phyloP scores from a whole-genome alignment of 1,140 invertebrate genomes.

The Platyscapa corneri region DNA sequence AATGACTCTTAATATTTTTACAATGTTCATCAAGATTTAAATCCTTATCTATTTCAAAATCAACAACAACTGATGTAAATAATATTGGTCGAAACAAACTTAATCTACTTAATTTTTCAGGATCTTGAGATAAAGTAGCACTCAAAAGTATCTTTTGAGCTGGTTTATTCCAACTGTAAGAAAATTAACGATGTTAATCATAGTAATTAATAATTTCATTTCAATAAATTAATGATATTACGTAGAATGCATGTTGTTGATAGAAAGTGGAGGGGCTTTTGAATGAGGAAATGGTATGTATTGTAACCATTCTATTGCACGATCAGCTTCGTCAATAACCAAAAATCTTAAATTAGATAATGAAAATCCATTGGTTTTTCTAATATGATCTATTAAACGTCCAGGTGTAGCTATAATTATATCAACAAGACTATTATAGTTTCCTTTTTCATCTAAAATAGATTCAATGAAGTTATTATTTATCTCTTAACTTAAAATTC shows the following conservation, averaged over 20 bases:
- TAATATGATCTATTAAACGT: constrained; percentile 92
- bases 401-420: constrained; percentile 96
- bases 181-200: background rate
- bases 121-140: constrained; percentile 96
- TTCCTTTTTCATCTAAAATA: constrained; percentile 70
- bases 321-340: constrained; percentile 97
- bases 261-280: constrained; percentile 63
- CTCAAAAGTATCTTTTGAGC: constrained; percentile 97
- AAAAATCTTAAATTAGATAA: constrained; percentile 87
- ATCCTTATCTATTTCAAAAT: constrained; percentile 67
- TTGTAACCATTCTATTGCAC: constrained; percentile 92
- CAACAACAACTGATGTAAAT: constrained; percentile 83
- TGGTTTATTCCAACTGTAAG: constrained; percentile 72
- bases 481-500: background rate
- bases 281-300: constrained; percentile 75
- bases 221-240: constrained; percentile 42
- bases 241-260: constrained; percentile 57
- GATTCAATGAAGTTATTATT: constrained; percentile 1
- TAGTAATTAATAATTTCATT: constrained; percentile 1
- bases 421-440: constrained; percentile 81
- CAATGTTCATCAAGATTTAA: constrained; percentile 61
- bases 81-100: constrained; percentile 93
- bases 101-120: constrained; percentile 92
- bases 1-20: constrained; percentile 82
- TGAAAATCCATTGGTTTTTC: constrained; percentile 89